phyloP scores from a whole-genome alignment of 2,888 invertebrate species.

The Cremastinae sp. region DNA sequence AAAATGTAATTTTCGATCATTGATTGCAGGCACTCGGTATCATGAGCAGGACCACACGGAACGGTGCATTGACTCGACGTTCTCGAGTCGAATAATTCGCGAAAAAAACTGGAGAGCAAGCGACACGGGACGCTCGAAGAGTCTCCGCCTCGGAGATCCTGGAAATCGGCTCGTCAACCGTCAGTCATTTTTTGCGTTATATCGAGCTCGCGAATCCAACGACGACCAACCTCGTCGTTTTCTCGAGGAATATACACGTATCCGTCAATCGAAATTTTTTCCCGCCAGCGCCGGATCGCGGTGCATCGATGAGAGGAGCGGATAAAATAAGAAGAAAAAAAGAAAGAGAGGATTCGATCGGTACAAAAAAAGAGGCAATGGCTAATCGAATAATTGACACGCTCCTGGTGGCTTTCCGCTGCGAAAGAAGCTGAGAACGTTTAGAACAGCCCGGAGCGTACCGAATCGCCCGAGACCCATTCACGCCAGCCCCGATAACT shows the following conservation, averaged over 20 bases:
- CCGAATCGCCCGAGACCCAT: slow-evolving; percentile 62
- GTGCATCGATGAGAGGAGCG: slow-evolving; percentile 7
- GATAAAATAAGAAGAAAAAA: slow-evolving; percentile 17
- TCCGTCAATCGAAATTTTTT: slow-evolving; percentile 18
- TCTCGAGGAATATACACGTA: slow-evolving; percentile 14
- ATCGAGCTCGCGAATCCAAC: slow-evolving; percentile 9
- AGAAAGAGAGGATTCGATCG: slow-evolving; percentile 2
- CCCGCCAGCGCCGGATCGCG: not conserved
- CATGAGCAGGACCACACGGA: slow-evolving; percentile 35
- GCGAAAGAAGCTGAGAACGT: slow-evolving; percentile 51
- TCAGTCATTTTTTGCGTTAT: slow-evolving; percentile 34
- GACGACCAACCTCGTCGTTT: slow-evolving; percentile 35
- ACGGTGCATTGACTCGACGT: slow-evolving; percentile 30
- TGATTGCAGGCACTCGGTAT: slow-evolving; percentile 19
- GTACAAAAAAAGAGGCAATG: slow-evolving; percentile 54
- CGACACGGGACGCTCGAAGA: not conserved
- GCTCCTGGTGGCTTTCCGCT: slow-evolving; percentile 65
- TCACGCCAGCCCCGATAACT: slow-evolving; percentile 40
- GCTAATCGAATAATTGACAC: slow-evolving; percentile 75
- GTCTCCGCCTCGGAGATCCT: slow-evolving; percentile 5
- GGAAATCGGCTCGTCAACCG: slow-evolving; percentile 46
- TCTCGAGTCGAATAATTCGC: slow-evolving; percentile 29
- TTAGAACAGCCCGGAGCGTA: slow-evolving; percentile 54
- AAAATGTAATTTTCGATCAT: slow-evolving; percentile 7
- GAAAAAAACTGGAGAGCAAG: slow-evolving; percentile 44